These are phyloP conservation scores for Manis javanica DNA, from an alignment of 2,797 vertebrate genomes.

Conservation along the genomic window DNA sequence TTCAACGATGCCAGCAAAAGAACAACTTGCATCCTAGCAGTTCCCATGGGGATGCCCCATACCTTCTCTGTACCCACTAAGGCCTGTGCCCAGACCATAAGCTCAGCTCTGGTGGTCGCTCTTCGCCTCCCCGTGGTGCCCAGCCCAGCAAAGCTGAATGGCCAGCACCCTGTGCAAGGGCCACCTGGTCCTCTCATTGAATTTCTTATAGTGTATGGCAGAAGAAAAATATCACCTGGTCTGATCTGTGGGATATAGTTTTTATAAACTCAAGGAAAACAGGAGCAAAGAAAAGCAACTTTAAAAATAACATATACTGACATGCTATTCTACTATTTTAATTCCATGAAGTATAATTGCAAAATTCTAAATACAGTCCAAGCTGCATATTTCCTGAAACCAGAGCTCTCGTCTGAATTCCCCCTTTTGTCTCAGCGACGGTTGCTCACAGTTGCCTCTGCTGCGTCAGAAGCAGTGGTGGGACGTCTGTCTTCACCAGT, in stretches of 20 bases:
- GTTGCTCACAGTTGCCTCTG: too few species aligned
- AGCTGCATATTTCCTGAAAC: not conserved
- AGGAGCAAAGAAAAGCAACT: not conserved
- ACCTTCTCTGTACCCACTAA: constrained; percentile 65
- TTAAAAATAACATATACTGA: not conserved
- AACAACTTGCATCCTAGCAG: constrained; percentile 47
- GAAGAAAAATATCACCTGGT: constrained; percentile 80
- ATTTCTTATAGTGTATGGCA: constrained; percentile 75
- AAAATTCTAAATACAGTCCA: not conserved
- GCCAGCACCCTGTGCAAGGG: not conserved
- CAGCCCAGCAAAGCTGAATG: not conserved
- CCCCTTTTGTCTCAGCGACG: not conserved
- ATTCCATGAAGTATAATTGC: not conserved
- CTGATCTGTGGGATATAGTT: constrained; percentile 78
- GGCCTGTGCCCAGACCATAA: constrained; percentile 73
- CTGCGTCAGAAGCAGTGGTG: not conserved
- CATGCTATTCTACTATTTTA: not conserved
- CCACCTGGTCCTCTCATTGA: not conserved
- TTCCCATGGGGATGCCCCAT: constrained; percentile 62
- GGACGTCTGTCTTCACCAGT: not conserved
- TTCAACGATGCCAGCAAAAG: not conserved
- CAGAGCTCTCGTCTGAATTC: not conserved
- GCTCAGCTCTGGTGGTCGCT: constrained; percentile 73
- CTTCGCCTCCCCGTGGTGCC: constrained; percentile 38
- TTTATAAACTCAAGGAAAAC: constrained; percentile 51